Base-by-base conservation (phyloP, 2,113 vertebrate species). In the Megaceryle torquata region DNA sequence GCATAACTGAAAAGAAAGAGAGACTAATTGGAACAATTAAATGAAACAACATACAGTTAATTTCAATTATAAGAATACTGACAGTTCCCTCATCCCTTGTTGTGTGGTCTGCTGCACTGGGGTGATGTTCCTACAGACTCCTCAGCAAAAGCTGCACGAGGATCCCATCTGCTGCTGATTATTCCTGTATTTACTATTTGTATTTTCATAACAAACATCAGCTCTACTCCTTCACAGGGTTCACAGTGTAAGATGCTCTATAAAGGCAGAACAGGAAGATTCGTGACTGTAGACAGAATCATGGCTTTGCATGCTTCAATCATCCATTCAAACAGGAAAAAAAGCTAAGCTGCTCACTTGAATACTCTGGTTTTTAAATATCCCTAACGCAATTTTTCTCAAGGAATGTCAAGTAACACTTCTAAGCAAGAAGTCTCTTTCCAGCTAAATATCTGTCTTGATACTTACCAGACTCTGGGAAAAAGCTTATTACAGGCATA, bases 21-120 rank as follows among this genome's bases (percentile, higher is more conserved):
- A 89, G 71, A 82, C 96, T 98, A 98, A 98, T 97, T 98, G 97
- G 95, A 97, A 91, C 96, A 98, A 98, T 98, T 98, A 98, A 98
- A 95, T 98, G 97, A 98, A 97, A 97, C 96, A 98, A 96, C 85
- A 96, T 64, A 97, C 82, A 97, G 96, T 96, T 98, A 97, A 97
- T 95, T 97, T 97, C 95, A 93, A 91, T 72, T 86, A 95, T 89
- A 94, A 80, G 93, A 89, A 57, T 74, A 57, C 84, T 82, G 80
- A 65, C 69, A 79, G 48, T 28, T 89, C 78, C 63, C 43, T 80
- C 7, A 1, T 91, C 75, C 78, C 76, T 88, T 82, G 37, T 91
- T 72, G 44, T 80, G 59, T 63, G 63, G 53, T 57, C 81, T 79
- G 33, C 78, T 93, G 72, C 53, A 57, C 70, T 20, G 13, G 9